Conservation (phyloP, 2,113 vertebrate species). For the Nematolebias whitei region DNA sequence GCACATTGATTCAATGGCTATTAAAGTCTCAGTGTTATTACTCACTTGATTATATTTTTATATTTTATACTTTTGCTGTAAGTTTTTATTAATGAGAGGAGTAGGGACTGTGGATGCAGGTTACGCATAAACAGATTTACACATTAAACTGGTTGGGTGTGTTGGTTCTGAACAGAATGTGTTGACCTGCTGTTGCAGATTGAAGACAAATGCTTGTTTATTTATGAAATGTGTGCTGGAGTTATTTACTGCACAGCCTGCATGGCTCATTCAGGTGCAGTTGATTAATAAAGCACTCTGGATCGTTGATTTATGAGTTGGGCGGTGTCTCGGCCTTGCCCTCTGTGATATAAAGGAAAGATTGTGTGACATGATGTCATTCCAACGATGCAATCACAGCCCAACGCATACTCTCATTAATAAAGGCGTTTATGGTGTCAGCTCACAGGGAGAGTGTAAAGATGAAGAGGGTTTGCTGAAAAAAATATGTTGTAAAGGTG, state of each 20-base stretch:
- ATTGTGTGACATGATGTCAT: slow-evolving; percentile 77
- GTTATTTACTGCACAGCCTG: slow-evolving; percentile 6
- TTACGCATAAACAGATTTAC: slow-evolving; percentile 8
- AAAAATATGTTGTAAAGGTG: slow-evolving; percentile 3
- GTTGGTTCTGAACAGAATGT: slow-evolving; percentile 9
- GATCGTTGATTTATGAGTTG: slow-evolving; percentile 55
- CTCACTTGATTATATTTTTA: slow-evolving; percentile 61
- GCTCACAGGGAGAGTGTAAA: slow-evolving; percentile 4
- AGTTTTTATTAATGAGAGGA: slow-evolving; percentile 29
- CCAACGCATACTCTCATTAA: slow-evolving; percentile 57
- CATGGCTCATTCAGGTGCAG: slow-evolving; percentile 25
- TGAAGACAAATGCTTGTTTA: slow-evolving; percentile 14
- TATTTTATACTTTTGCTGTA: no score
- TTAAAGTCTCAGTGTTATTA: slow-evolving; percentile 52
- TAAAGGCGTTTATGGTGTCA: slow-evolving; percentile 48
- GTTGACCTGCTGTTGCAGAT: slow-evolving; percentile 21
- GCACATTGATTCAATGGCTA: slow-evolving; percentile 51
- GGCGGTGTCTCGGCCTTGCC: slow-evolving; percentile 51
- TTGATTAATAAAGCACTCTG: slow-evolving; percentile 52
- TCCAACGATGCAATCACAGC: slow-evolving; percentile 63
- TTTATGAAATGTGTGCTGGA: not conserved
- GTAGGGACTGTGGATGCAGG: slow-evolving; percentile 27
- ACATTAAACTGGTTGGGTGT: slow-evolving; percentile 21
- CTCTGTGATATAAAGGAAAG: slow-evolving; percentile 60
- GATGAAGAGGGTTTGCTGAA: not conserved